phyloP scores from a whole-genome alignment of 2,797 vertebrate genomes.

The Pseudochirops corinnae region DNA sequence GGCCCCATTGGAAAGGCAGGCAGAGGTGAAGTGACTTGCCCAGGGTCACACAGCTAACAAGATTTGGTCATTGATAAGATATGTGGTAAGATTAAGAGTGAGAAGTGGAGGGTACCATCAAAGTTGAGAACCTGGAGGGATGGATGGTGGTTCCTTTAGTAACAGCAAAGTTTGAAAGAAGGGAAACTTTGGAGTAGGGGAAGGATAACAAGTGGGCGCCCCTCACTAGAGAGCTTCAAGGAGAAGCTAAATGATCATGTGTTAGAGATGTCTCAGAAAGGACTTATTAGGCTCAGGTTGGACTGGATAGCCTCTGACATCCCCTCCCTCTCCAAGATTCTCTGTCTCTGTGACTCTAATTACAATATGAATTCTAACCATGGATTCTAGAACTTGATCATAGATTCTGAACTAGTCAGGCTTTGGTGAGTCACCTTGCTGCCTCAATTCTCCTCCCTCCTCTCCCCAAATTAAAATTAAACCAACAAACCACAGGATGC shows the following conservation, averaged over 20 bases:
- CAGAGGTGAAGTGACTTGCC: no score
- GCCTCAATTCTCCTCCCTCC: background rate
- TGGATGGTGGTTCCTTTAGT: background rate
- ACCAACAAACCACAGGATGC: background rate
- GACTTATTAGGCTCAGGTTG: no score
- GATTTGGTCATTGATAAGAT: background rate
- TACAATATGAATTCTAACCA: no score
- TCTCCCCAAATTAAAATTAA: slow-evolving; percentile 26
- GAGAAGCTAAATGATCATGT: no score
- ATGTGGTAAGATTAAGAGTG: background rate
- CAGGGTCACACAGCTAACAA: background rate
- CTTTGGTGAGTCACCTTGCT: background rate
- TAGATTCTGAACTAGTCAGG: background rate
- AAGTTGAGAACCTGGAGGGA: background rate
- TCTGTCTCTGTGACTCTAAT: no score
- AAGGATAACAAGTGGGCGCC: background rate
- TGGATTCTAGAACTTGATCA: no score
- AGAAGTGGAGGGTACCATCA: background rate
- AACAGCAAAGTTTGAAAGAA: background rate
- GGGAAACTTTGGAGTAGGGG: background rate
- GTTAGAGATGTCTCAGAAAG: no score
- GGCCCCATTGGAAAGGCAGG: background rate
- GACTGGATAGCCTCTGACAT: no score
- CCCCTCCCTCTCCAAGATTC: no score
- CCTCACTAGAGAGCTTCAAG: no score